Conservation (phyloP, 2,797 vertebrate genomes). For the Eurystomus glaucurus region DNA sequence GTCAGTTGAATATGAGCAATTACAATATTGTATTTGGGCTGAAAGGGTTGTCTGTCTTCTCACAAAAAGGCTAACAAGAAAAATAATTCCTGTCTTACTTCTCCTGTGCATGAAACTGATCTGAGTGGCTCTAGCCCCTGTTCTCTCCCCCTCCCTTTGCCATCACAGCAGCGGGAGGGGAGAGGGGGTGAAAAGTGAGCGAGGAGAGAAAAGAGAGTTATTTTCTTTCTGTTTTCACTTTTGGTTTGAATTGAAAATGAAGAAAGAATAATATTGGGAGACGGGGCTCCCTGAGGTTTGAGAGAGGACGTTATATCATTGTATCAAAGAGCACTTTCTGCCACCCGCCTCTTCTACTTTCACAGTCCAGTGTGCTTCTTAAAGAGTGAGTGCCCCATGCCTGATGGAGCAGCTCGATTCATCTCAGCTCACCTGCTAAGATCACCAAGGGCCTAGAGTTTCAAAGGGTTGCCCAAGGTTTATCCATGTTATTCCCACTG, state of each 20-base stretch:
- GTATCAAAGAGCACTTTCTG: conserved; percentile 69
- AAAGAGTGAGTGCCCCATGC: background rate
- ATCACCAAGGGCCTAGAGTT: conserved; percentile 49
- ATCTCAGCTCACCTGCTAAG: conserved; percentile 76
- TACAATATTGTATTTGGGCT: conserved; percentile 82
- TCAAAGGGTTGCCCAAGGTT: conserved; percentile 66
- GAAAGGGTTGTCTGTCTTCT: conserved; percentile 81
- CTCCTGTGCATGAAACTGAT: conserved; percentile 55
- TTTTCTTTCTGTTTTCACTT: conserved; percentile 64
- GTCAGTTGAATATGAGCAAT: conserved; percentile 82
- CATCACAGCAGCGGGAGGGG: background rate
- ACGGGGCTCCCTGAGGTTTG: conserved; percentile 59
- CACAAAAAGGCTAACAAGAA: conserved; percentile 77
- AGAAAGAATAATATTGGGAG: conserved; percentile 72
- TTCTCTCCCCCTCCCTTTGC: background rate
- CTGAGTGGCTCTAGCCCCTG: conserved; percentile 17
- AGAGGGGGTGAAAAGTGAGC: background rate
- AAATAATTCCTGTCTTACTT: conserved; percentile 76
- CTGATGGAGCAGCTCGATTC: conserved; percentile 18
- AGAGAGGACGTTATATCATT: conserved; percentile 29
- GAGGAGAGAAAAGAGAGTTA: conserved; percentile 19
- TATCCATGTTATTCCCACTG: background rate
- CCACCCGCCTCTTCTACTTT: conserved; percentile 41
- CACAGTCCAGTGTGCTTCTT: conserved; percentile 6
- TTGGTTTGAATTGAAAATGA: conserved; percentile 63